Evolutionary conservation across 2,797 vertebrate species (phyloP), one percentile per base, ranked within the genome.

Genomic region (Malurus leucopterus): DNA sequence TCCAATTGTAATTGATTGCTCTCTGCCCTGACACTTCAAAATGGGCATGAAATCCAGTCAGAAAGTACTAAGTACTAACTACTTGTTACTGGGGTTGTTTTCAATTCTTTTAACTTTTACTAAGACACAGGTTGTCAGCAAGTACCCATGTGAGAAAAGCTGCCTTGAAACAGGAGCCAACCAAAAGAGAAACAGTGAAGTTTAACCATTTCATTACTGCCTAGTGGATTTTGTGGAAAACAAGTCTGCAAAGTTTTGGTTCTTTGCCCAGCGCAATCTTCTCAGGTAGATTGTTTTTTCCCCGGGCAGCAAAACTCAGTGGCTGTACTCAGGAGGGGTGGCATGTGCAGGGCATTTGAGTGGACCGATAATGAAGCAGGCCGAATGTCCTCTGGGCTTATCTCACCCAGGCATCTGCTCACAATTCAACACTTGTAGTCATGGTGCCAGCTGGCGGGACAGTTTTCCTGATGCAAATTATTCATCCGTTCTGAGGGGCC

Each of bases 401-500:
- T 95, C 94, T 96, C 79, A 89, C n/a, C 65, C 94, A 93, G 93
- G 95, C 95, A 93, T 96, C 96, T 95, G 94, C 91, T 96, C 92
- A 96, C 96, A 97, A 94, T 96, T 96, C 68, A 75, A 51, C 4
- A 5, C 84, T 96, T 97, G 94, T 95, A 73, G 88, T 79, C 12
- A 8, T 27, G 0, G 17, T 87, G 94, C 96, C 96, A 96, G 94
- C 95, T 96, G 96, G 95, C 62, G 8, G 83, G 61, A 73, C 21
- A 58, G 8, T 84, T 93, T 94, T 96, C 91, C 38, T 93, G 95
- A 94, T 96, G 94, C 95, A 94, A 97, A 95, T 93, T 93, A 96
- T 96, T 95, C 93, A 94, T 97, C 96, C 32, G 1, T 96, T 96
- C 73, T 74, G 87, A 96, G 82, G 82, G 80, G 71, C 61, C 84